These are phyloP conservation scores for Capitella teleta DNA, from an alignment of 1,140 invertebrate species.

Conservation along the genomic window DNA sequence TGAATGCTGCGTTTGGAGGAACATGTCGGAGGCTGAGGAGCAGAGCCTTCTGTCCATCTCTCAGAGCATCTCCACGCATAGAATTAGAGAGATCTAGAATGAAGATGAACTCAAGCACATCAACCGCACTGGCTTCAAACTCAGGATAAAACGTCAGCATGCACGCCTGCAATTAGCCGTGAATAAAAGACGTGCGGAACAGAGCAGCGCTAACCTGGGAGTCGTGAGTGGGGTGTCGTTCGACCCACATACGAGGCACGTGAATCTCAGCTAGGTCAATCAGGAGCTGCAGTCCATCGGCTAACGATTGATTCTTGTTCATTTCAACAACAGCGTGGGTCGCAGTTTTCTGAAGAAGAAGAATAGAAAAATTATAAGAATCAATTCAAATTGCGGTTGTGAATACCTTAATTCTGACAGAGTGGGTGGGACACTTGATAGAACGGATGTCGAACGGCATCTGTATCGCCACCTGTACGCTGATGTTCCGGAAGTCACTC, in stretches of 20 bases:
- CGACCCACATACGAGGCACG: constrained; percentile 41
- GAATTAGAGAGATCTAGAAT: constrained; percentile 37
- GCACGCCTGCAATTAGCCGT: constrained; percentile 24
- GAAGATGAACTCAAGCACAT: constrained; percentile 21
- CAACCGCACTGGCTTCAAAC: constrained; percentile 29
- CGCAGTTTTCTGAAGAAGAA: constrained; percentile 22
- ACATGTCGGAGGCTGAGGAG: constrained; percentile 21
- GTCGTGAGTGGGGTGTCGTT: constrained; percentile 20
- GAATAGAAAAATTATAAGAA: background rate
- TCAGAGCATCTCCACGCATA: constrained; percentile 26
- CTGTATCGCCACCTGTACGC: constrained; percentile 28
- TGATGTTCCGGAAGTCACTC: no score
- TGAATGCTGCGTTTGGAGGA: constrained; percentile 20
- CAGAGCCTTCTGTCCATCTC: constrained; percentile 25
- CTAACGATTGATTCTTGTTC: constrained; percentile 18
- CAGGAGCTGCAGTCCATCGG: constrained; percentile 31
- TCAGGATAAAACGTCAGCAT: constrained; percentile 43
- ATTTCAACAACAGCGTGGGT: constrained; percentile 28
- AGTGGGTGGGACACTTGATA: constrained; percentile 30
- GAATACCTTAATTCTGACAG: constrained; percentile 29
- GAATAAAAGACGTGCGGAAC: background rate
- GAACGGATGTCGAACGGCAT: constrained; percentile 40
- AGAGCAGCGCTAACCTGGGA: constrained; percentile 19
- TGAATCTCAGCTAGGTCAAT: constrained; percentile 37
- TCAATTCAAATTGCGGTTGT: background rate